Evolutionary conservation across 2,797 vertebrate genomes (phyloP).

Genomic region (Halcyon chelicuti): DNA sequence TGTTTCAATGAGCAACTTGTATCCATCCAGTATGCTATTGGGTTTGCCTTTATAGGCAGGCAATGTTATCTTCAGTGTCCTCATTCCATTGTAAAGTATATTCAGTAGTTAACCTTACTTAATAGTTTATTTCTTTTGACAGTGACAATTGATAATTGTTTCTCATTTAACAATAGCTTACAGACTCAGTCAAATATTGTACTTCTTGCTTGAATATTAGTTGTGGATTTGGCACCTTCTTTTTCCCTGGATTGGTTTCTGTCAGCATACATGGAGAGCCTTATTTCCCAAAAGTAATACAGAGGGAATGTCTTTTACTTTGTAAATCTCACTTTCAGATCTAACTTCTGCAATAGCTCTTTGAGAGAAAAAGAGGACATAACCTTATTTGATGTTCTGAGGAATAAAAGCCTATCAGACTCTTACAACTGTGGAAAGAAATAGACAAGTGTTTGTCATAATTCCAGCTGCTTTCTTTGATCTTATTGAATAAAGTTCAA

Average conservation of each 20-base stretch:
- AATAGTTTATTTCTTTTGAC: neutral
- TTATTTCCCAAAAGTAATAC: neutral
- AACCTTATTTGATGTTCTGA: neutral
- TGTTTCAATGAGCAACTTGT: neutral
- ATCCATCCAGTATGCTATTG: neutral
- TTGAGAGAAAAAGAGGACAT: neutral
- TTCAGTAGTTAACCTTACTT: neutral
- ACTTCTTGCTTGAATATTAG: neutral
- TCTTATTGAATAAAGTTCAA: neutral
- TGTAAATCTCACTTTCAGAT: neutral
- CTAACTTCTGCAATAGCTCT: neutral
- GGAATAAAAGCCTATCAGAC: neutral
- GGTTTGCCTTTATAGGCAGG: neutral
- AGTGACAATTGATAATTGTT: neutral
- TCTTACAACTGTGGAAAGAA: neutral
- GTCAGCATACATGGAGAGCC: neutral
- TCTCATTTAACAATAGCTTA: neutral
- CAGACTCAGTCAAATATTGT: neutral
- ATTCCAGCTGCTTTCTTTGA: neutral
- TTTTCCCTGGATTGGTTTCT: neutral
- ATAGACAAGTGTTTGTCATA: neutral
- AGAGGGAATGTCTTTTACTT: neutral
- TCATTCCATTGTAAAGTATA: neutral
- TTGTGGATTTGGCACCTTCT: neutral
- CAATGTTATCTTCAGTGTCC: neutral